A percentile compares a stretch with the other conserved stretches of the same genome.
Evolutionary conservation across 2,113 vertebrate genomes (phyloP).

Genomic region (Alaudala cheleensis): DNA sequence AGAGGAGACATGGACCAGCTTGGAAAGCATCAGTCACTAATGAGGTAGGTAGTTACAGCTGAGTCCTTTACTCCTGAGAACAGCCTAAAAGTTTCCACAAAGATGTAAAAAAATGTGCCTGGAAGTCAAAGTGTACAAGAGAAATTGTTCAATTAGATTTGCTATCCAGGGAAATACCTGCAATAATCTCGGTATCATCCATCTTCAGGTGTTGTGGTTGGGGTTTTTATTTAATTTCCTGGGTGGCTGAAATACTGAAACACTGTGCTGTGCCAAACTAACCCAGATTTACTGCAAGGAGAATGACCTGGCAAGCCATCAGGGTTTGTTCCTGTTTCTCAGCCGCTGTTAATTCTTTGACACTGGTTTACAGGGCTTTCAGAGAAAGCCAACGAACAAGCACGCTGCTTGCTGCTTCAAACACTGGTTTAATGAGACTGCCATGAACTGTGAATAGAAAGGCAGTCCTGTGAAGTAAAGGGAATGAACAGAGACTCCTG

Average conservation of each 20-base stretch:
- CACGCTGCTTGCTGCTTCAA: not conserved
- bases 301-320: not conserved
- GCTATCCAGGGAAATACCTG: not conserved
- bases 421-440: constrained; percentile 19
- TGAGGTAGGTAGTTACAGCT: not conserved
- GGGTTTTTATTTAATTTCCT: not conserved
- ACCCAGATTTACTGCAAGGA: constrained; percentile 13
- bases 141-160: not conserved
- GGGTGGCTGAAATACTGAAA: not conserved
- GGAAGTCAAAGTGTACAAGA: not conserved
- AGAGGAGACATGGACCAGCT: not conserved
- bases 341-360: not conserved
- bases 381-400: not conserved
- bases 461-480: constrained; percentile 9
- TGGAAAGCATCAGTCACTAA: not conserved
- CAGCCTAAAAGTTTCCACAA: not conserved
- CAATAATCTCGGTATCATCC: not conserved
- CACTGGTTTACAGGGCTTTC: constrained; percentile 18
- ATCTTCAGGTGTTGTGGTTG: not conserved
- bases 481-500: constrained; percentile 23
- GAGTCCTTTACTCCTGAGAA: not conserved
- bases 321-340: constrained; percentile 15
- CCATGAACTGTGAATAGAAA: constrained; percentile 41
- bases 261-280: not conserved
- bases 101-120: not conserved